Conservation (phyloP, 2,888 invertebrate genomes). For the Zaprionus bogoriensis region DNA sequence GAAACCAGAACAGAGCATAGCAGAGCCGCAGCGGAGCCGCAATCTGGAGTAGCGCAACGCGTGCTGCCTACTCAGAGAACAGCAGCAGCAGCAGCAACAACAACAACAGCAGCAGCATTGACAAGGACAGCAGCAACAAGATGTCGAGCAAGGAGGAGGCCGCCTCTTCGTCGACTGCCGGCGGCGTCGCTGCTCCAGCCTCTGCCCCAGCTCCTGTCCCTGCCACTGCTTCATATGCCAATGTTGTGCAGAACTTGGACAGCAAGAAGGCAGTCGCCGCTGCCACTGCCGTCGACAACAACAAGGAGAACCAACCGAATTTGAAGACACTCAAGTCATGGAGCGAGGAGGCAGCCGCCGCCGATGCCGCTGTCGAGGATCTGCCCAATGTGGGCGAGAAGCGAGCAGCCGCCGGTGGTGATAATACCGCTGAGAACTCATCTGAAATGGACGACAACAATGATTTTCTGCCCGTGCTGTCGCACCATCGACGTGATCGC, state of each 20-base stretch:
- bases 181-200: constrained; percentile 39
- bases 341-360: constrained; percentile 80
- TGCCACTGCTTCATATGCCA: constrained; percentile 86
- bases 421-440: constrained; percentile 80
- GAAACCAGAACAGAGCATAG: constrained; percentile 17
- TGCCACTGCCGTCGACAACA: constrained; percentile 40
- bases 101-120: constrained; percentile 12
- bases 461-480: constrained; percentile 82
- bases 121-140: constrained; percentile 31
- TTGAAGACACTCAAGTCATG: constrained; percentile 80
- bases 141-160: constrained; percentile 82
- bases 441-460: constrained; percentile 82
- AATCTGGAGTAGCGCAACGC: constrained; percentile 57
- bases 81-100: constrained; percentile 29
- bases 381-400: constrained; percentile 81
- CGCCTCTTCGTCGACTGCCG: constrained; percentile 56
- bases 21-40: constrained; percentile 27
- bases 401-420: constrained; percentile 78
- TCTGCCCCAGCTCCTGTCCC: constrained; percentile 82
- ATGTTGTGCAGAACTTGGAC: constrained; percentile 85
- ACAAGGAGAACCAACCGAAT: constrained; percentile 80
- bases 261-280: constrained; percentile 56
- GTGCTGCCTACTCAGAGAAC: constrained; percentile 61
- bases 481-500: constrained; percentile 82
- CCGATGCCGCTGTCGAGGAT: constrained; percentile 63